Base-by-base conservation (phyloP, 2,888 invertebrate genomes). In the Hemaris fuciformis region DNA sequence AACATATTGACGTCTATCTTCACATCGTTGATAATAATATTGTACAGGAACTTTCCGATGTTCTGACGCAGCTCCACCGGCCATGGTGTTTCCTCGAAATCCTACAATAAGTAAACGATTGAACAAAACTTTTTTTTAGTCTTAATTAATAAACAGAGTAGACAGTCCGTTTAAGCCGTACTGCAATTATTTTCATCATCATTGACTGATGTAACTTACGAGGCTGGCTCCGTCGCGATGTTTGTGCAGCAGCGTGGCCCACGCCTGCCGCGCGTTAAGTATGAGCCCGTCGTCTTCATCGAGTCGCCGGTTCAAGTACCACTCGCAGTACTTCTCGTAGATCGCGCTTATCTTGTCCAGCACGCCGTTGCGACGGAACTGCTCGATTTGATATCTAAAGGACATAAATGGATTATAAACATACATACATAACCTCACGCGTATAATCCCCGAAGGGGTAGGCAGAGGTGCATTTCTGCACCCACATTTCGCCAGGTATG, bases 1-100 rank as follows among this genome's bases (percentile, higher is more conserved):
- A 96, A 93, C 67, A 95, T 91, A 76, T 96, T 96, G 1, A 95
- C 93, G 81, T 98, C 95, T 58, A 98, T 94, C 88, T 97, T 97
- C 6, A 98, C 92, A 79, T 98, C 97, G 61, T 96, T 95, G 79
- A 98, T 94, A 13, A 98, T 95, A 48, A 98, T 96, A 71, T 96
- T 96, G 81, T 97, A 98, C 0, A 99, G 91, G 84, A 98, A 97
- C 75, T 95, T 95, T 42, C 98, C 98, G 57, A 98, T 91, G 46
- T 93, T 94, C 58, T 88, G 83, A 8, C 95, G 82, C 56, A 95
- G 93, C 64, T 94, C 93, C 10, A 89, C 80, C 0, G 96, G 95
- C 98, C 97, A 98, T 0, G 88, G 81, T 10, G 91, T 88, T 67
- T 95, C 93, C 34, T 87, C 88, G 4, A 89, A 72, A 69, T 95